Evolutionary conservation across 2,113 vertebrate genomes (phyloP).

Genomic region (Festucalex cinctus): DNA sequence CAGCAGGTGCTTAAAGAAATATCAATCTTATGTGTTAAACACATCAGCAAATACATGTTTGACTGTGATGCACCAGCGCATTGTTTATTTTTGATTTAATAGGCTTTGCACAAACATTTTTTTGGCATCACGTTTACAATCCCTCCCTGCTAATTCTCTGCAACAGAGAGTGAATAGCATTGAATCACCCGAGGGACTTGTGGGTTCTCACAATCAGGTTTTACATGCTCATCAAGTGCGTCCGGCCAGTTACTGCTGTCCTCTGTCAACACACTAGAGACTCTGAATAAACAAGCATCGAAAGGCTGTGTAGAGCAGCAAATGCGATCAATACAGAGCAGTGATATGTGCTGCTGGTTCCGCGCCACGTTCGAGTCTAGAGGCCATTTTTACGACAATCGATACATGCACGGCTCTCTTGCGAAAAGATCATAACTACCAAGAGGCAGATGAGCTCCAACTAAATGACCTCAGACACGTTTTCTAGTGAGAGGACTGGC

Average conservation of each 20-base stretch:
- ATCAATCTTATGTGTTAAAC: neutral
- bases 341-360: constrained; percentile 41
- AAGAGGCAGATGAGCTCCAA: constrained; percentile 16
- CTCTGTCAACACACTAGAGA: constrained; percentile 48
- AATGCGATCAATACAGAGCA: constrained; percentile 39
- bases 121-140: neutral
- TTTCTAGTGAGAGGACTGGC: neutral
- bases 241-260: constrained; percentile 34
- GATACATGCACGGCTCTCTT: constrained; percentile 15
- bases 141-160: constrained; percentile 15
- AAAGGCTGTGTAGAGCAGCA: constrained; percentile 31
- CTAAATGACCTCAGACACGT: constrained; percentile 1
- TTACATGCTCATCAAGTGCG: constrained; percentile 32
- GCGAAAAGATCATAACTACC: constrained; percentile 14
- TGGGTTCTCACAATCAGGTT: constrained; percentile 15
- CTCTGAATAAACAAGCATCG: constrained; percentile 50
- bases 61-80: neutral
- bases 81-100: neutral
- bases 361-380: constrained; percentile 36
- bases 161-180: constrained; percentile 28
- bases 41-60: neutral
- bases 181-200: constrained; percentile 27
- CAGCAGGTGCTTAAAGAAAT: neutral
- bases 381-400: constrained; percentile 40
- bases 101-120: neutral